Evolutionary conservation across 2,113 vertebrate genomes (phyloP).

Genomic region (Colius striatus): DNA sequence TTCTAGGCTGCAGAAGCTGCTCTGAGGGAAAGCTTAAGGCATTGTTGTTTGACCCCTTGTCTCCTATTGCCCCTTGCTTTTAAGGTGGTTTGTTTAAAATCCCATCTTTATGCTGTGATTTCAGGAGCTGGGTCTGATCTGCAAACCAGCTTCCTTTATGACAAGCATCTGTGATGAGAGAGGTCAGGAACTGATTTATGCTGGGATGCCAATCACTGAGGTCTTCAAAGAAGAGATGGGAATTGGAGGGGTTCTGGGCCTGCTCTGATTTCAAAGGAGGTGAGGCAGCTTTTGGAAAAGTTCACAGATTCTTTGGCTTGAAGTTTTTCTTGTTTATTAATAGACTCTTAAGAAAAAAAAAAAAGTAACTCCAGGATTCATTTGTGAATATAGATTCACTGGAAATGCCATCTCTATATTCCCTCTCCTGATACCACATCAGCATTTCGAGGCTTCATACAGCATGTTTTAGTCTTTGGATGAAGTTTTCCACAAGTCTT

Average conservation of each 20-base stretch:
- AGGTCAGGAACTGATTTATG: slow-evolving; percentile 97
- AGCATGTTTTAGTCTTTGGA: neutral
- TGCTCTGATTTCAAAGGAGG: slow-evolving; percentile 98
- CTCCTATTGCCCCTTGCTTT: neutral
- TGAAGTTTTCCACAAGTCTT: neutral
- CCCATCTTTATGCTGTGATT: neutral
- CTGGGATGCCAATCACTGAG: slow-evolving; percentile 97
- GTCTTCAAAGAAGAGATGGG: slow-evolving; percentile 98
- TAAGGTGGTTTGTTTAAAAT: neutral
- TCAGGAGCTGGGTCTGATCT: slow-evolving; percentile 95
- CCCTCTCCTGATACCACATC: neutral
- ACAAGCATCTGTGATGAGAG: slow-evolving; percentile 98
- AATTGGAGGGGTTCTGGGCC: slow-evolving; percentile 93
- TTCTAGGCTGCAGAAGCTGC: neutral
- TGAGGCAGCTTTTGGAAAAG: slow-evolving; percentile 52
- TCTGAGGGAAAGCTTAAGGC: neutral
- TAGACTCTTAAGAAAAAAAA: neutral
- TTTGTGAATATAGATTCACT: neutral
- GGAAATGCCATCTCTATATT: neutral
- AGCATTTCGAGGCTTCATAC: neutral
- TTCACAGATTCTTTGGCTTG: neutral
- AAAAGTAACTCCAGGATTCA: neutral
- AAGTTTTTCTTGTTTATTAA: neutral
- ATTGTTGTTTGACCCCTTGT: neutral
- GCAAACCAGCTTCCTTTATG: slow-evolving; percentile 98